Base-by-base conservation (phyloP, 2,113 vertebrate genomes). In the Arenaria interpres region DNA sequence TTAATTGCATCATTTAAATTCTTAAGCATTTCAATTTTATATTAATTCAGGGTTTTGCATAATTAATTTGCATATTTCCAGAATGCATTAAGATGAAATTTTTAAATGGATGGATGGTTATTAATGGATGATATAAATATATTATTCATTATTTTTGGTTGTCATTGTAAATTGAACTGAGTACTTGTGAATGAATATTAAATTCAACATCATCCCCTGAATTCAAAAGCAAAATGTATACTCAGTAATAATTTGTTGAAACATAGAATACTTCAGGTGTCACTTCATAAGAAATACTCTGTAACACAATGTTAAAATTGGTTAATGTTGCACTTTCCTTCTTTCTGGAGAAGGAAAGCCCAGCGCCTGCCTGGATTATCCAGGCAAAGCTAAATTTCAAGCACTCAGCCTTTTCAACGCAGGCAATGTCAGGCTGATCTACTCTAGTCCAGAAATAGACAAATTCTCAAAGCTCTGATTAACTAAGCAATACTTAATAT, bases 121-220 rank as follows among this genome's bases (percentile, higher is more conserved):
- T 97, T 96, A 97, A 96, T 97, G 82, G 82, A 95, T 96, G 73
- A 94, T 94, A 89, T 82, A 95, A 97, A 97, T 97, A 97, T 93
- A 98, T 97, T 97, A 97, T 97, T 98, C 88, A 97, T 95, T 97
- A 91, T 93, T 93, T 97, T 97, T 83, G 41, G 76, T 93, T 98
- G 96, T 95, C 96, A 95, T 73, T 91, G 85, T 95, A 96, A 96
- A 97, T 95, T 93, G 93, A 60, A 84, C 56, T 1, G 1, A 91
- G 41, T 88, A 88, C 59, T 72, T 96, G 54, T 96, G 90, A 96
- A 80, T 59, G 20, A 94, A 93, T 85, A 92, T 77, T 87, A 91
- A 91, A 97, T 96, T 95, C 67, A 85, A 92, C 48, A 92, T 73
- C 63, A 64, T 66, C 19, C 32, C 17, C 11, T 60, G 90, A 93